Conservation (phyloP, 2,797 vertebrate species). For the Serranus cabrilla region DNA sequence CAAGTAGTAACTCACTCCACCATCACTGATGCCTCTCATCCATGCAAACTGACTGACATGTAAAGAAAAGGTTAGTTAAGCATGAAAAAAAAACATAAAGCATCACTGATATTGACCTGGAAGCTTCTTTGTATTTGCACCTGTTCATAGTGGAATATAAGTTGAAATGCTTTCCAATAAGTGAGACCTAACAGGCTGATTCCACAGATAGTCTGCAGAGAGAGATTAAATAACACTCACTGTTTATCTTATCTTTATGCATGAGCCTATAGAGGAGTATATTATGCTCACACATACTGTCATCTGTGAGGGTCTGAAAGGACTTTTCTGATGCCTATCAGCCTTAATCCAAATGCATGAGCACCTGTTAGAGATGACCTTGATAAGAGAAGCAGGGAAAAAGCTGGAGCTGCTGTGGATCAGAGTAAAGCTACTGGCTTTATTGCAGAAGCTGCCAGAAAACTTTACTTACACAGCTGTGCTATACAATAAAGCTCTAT, state of each 20-base stretch:
- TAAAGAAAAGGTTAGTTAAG: constrained; percentile 3
- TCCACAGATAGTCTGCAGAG: neutral
- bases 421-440: constrained; percentile 38
- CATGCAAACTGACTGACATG: constrained; percentile 1
- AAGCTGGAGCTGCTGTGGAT: constrained; percentile 40
- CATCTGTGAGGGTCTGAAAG: constrained; percentile 32
- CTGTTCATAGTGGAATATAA: neutral
- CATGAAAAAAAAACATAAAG: neutral
- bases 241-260: neutral
- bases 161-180: neutral
- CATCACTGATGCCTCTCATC: constrained; percentile 2
- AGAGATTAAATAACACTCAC: constrained; percentile 3
- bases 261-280: neutral
- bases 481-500: constrained; percentile 20
- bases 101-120: neutral
- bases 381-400: constrained; percentile 52
- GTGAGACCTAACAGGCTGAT: neutral
- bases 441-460: constrained; percentile 37
- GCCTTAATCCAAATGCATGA: constrained; percentile 51
- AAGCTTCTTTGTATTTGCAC: neutral
- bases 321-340: constrained; percentile 68
- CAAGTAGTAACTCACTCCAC: neutral
- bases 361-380: constrained; percentile 78
- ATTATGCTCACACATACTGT: neutral
- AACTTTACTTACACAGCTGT: constrained; percentile 45